Evolutionary conservation across 2,888 invertebrate genomes (phyloP), one percentile per base, ranked within the genome.

Genomic region (Tiliacea citrago): DNA sequence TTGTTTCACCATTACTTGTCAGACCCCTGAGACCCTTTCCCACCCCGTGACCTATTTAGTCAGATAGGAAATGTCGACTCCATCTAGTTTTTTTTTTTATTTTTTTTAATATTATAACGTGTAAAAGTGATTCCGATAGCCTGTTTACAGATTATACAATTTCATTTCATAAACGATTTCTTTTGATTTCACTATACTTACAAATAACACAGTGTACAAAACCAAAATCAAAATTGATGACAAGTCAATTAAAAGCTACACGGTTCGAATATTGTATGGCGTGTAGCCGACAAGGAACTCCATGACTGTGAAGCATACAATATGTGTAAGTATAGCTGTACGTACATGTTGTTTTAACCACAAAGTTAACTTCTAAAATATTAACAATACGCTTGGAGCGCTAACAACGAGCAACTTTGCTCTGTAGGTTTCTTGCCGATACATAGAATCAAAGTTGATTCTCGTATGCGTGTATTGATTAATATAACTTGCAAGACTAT

Each of bases 361-460:
- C 53, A 65, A 58, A 53, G 42, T 58, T 53, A 79, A 81, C 67
- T 49, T 68, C 47, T 63, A 49, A 75, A 75, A 81, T 79, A 79
- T 68, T 63, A 75, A 65, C 35, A 63, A 55, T n/a, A 13, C 21
- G 49, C 35, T 65, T 24, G 35, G 13, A 75, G 42, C 58, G 29
- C 76, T 24, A 53, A n/a, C 75, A 68, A 47, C 16, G 35, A 58
- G 24, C 62, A 81, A 78, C 57, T 79, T 81, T 24, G 39, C 57
- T 21, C 9, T 3, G 8, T 53, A 42, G 21, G 75, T 63, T 68
- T 75, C 75, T 68, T 75, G 62, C 13, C 29, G 57, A 81, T 55
- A 67, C 39, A 45, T 18, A 12, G 18, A 73, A 61, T 61, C 61
- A 49, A 75, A 79, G 53, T 58, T 63, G 58, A 58, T 42, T 49